Evolutionary conservation across 23 tunicate genomes (phyloP).

Genomic region (Botrylloides violaceus): DNA sequence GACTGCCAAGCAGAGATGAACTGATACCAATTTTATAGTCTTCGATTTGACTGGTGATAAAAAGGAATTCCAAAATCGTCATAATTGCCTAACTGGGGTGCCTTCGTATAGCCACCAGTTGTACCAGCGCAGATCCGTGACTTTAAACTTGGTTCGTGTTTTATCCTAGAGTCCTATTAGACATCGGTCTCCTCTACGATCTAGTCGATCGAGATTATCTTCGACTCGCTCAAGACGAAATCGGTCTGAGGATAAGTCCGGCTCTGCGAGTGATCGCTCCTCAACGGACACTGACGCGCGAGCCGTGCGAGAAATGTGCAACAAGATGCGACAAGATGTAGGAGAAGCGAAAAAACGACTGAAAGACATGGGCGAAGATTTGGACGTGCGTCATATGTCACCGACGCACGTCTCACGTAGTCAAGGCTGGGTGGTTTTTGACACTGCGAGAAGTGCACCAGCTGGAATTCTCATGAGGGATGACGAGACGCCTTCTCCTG

Average conservation of each 20-base stretch:
- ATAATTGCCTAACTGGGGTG: too few relatives aligned
- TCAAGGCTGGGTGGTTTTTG: not conserved
- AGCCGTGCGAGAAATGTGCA: conserved; percentile 3
- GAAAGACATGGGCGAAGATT: conserved; percentile 16
- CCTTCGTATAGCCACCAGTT: too few relatives aligned
- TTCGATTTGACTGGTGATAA: too few relatives aligned
- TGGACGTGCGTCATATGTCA: not conserved
- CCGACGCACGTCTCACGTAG: conserved; percentile 2
- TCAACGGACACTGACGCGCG: conserved; percentile 14
- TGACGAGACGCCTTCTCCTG: not conserved
- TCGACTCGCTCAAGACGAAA: not conserved
- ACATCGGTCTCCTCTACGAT: not conserved
- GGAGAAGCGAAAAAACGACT: conserved; percentile 12
- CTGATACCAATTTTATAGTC: too few relatives aligned
- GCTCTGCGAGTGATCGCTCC: conserved; percentile 3
- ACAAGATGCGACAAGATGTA: conserved; percentile 4
- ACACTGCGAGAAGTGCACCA: not conserved
- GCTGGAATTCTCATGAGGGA: not conserved
- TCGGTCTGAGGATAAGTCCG: not conserved
- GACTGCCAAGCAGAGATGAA: too few relatives aligned
- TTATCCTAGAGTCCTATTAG: not conserved
- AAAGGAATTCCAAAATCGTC: too few relatives aligned
- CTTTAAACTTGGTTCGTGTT: not conserved
- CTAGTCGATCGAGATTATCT: not conserved
- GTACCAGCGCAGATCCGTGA: too few relatives aligned